A percentile compares a stretch with the other conserved stretches of the same genome.
Conservation (phyloP, 2,888 invertebrate genomes). For the Caenorhabditis doughertyi region DNA sequence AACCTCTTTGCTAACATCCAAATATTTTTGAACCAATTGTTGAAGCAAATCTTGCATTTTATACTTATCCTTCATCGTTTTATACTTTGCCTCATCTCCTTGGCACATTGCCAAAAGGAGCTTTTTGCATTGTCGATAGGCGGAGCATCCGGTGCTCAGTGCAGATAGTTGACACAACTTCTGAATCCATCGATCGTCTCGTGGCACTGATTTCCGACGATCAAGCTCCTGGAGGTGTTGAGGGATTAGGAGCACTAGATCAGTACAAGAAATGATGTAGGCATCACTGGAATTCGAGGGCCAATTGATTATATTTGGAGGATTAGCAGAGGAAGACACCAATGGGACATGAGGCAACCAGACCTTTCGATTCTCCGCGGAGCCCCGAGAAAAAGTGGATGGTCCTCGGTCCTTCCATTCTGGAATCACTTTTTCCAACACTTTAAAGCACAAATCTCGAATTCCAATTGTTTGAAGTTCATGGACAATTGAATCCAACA, state of each 20-base stretch:
- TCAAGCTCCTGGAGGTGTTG: conserved; percentile 53
- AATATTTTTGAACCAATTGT: conserved; percentile 53
- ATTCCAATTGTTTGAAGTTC: conserved; percentile 43
- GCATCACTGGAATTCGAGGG: conserved; percentile 27
- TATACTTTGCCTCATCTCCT: conserved; percentile 59
- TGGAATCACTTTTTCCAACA: conserved; percentile 31
- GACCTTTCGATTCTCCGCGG: conserved; percentile 21
- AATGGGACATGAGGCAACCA: conserved; percentile 62
- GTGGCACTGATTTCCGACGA: conserved; percentile 3
- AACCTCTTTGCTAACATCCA: conserved; percentile 29
- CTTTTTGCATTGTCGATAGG: conserved; percentile 58
- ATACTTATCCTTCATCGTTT: conserved; percentile 58
- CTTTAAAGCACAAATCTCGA: conserved; percentile 32
- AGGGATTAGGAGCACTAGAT: conserved; percentile 45
- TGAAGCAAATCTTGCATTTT: conserved; percentile 60
- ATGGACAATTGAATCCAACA: conserved; percentile 23
- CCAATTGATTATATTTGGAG: conserved; percentile 41
- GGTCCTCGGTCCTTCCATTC: conserved; percentile 44
- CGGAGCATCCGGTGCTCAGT: conserved; percentile 40
- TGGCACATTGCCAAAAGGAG: conserved; percentile 61
- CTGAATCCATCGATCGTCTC: conserved; percentile 53
- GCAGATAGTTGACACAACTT: conserved; percentile 32
- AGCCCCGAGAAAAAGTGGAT: conserved; percentile 1
- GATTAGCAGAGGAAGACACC: conserved; percentile 54
- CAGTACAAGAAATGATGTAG: conserved; percentile 43